Evolutionary conservation across 1,140 invertebrate genomes (phyloP).

Genomic region (Muscidifurax raptorellus): DNA sequence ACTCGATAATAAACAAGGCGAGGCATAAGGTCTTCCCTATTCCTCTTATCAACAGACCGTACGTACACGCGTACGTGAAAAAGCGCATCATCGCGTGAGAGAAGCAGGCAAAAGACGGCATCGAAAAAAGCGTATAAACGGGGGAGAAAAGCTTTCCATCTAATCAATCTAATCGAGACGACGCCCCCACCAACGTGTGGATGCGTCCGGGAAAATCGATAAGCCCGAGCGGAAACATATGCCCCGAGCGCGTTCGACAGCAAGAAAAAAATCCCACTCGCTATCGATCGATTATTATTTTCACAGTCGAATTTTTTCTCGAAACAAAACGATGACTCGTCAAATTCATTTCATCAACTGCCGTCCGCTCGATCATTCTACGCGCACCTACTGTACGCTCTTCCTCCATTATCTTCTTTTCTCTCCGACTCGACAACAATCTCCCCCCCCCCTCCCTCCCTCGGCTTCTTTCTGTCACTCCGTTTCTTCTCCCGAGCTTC

Average conservation of each 20-base stretch:
- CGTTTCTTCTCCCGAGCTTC: not conserved
- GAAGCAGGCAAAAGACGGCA: not conserved
- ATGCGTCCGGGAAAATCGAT: not conserved
- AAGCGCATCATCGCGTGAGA: not conserved
- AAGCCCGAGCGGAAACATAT: not conserved
- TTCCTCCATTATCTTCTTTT: not conserved
- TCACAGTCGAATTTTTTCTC: not conserved
- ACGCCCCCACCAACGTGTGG: not conserved
- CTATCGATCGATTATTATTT: no score
- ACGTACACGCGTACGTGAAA: not conserved
- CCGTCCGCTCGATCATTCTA: not conserved
- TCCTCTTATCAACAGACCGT: not conserved
- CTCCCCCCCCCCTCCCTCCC: not conserved
- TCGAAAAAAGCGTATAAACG: not conserved
- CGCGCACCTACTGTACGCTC: not conserved
- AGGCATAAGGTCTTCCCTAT: not conserved
- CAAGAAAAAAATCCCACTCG: not conserved
- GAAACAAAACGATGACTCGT: no score
- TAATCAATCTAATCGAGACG: slow-evolving; percentile 59
- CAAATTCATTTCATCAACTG: no score
- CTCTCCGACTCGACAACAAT: not conserved
- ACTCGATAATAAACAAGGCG: not conserved
- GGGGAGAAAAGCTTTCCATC: not conserved
- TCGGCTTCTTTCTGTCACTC: not conserved
- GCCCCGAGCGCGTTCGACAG: not conserved